These are phyloP conservation scores for Clarias gariepinus DNA, from an alignment of 2,113 vertebrate genomes.

Conservation along the genomic window DNA sequence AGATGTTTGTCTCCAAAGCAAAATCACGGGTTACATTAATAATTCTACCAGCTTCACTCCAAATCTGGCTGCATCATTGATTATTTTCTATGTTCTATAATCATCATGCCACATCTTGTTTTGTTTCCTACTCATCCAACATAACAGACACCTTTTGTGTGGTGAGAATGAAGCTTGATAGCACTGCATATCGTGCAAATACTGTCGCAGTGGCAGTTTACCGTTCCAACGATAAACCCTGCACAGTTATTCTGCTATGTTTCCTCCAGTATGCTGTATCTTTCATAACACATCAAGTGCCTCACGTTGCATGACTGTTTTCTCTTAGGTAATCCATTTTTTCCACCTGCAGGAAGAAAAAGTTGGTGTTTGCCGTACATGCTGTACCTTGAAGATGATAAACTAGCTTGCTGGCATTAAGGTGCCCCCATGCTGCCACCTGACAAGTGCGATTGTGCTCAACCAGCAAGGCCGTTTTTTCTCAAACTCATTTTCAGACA, in stretches of 20 bases:
- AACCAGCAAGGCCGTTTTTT: conserved; percentile 94
- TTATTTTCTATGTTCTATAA: background rate
- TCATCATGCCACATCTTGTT: background rate
- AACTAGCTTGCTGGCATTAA: conserved; percentile 92
- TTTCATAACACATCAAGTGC: background rate
- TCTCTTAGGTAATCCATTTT: background rate
- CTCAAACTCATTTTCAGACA: conserved; percentile 97
- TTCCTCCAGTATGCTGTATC: background rate
- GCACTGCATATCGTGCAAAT: background rate
- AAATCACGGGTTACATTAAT: background rate
- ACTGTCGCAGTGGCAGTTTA: background rate
- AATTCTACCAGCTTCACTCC: background rate
- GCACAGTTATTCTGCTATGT: background rate
- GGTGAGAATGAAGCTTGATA: background rate
- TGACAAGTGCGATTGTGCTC: conserved; percentile 95
- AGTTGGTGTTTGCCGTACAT: conserved; percentile 78
- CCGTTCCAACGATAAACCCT: conserved; percentile 22
- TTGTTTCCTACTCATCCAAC: no score
- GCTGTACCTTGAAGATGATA: conserved; percentile 87
- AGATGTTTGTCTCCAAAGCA: background rate
- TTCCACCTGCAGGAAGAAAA: conserved; percentile 72
- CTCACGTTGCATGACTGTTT: background rate
- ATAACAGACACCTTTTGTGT: background rate
- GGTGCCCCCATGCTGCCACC: conserved; percentile 85
- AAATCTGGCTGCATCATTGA: background rate